Base-by-base conservation (phyloP, 1,140 invertebrate genomes). In the Scaptomyza pallida region DNA sequence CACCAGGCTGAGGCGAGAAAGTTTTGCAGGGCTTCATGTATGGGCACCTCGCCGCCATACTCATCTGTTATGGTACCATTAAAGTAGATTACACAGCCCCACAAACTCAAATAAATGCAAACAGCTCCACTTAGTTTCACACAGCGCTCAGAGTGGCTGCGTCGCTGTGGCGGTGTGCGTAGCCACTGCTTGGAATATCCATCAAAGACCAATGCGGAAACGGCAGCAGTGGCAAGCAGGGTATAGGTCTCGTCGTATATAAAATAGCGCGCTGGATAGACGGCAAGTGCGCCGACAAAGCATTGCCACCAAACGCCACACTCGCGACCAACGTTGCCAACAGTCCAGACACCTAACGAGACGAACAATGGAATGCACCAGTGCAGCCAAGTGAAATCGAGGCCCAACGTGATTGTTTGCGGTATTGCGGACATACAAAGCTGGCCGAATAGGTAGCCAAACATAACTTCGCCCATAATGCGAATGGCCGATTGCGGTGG, bases 271-370 rank as follows among this genome's bases (percentile, higher is more conserved):
- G 93, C 78, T 4, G 95, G 94, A 91, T 94, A 96, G 1, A 93
- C 92, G 0, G 93, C 41, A 72, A 95, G 95, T 0, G 97, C 95
- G 1, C 94, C 94, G 1, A 95, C 26, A 0, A 98, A 85, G 0
- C 96, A 93, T 77, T 93, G 92, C 92, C 94, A 94, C 13, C 97
- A 92, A 0, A 92, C 92, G 6, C 96, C 96, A 78, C 93, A 92
- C 89, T 98, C 95, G 44, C 94, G 93, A 0, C 97, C 97, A 81
- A 98, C 95, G 89, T 98, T 99, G 10, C 97, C 97, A 9, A 98
- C 96, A 1, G 94, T 92, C 95, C 97, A 96, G 0, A 98, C 95
- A 85, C 97, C 97, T 71, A 97, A 81, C 9, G 96, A 95, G 52
- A 94, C 93, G 12, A 93, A 95, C 1, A 95, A 55, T 2, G 97